phyloP scores from a whole-genome alignment of 2,113 vertebrate genomes.

The Agelaius tricolor region DNA sequence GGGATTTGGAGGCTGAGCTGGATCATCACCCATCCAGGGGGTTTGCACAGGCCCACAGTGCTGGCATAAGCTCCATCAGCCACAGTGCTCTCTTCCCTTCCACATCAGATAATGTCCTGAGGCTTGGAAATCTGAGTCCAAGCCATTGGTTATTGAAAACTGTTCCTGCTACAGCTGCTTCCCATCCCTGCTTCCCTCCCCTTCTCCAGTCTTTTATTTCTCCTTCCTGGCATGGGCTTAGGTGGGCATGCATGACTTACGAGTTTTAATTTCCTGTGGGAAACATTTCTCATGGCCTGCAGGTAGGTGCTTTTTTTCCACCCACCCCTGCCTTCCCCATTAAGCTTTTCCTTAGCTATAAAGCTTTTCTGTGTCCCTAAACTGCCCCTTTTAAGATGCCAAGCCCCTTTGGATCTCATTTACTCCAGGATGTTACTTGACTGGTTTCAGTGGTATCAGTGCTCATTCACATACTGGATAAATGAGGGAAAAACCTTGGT shows the following conservation, averaged over 20 bases:
- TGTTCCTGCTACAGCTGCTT: neutral
- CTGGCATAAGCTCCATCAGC: neutral
- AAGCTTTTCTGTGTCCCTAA: neutral
- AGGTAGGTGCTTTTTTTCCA: constrained; percentile 29
- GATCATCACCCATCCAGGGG: neutral
- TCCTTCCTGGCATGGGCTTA: constrained; percentile 41
- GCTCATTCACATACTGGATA: neutral
- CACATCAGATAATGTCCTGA: neutral
- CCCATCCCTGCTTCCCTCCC: neutral
- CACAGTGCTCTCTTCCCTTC: neutral
- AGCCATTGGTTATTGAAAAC: neutral
- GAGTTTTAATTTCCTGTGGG: constrained; percentile 63
- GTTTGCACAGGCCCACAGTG: neutral
- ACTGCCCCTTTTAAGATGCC: neutral
- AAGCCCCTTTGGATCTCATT: neutral
- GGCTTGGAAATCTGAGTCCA: neutral
- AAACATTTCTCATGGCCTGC: constrained; percentile 25
- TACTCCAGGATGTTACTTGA: neutral
- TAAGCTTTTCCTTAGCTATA: neutral
- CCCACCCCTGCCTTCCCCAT: neutral
- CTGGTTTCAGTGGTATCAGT: neutral
- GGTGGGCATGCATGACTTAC: constrained; percentile 29
- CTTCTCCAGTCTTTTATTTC: constrained; percentile 7
- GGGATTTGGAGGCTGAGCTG: neutral
- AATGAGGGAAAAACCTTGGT: neutral